Evolutionary conservation across 1,140 invertebrate genomes (phyloP), one percentile per base, ranked within the genome.

Genomic region (Manduca sexta): DNA sequence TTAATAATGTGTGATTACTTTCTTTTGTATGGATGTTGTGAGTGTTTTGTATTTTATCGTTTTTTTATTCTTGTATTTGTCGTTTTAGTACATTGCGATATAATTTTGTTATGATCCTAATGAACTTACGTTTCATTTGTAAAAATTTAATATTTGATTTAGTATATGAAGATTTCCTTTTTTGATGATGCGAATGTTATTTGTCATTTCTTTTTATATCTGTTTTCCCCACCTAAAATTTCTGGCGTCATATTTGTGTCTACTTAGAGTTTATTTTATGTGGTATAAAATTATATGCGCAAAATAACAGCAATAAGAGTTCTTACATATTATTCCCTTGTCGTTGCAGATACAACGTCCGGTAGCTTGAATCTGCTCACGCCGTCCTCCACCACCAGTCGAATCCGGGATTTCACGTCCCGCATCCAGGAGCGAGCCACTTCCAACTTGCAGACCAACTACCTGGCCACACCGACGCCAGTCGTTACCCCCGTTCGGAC

Each of bases 301-400:
- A n/a, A n/a, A n/a, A n/a, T n/a, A n/a, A n/a, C n/a, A n/a, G n/a
- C n/a, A n/a, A n/a, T n/a, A n/a, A n/a, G n/a, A n/a, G n/a, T n/a
- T n/a, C n/a, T n/a, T n/a, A n/a, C n/a, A n/a, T n/a, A n/a, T 41
- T 14, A 7, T 39, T 14, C 2, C 17, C 12, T 12, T 35, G n/a
- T 58, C 6, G 47, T 79, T 84, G 6, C 79, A 87, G 86, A 87
- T 76, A 87, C 86, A 34, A 87, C 86, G 63, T 88, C 85, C 10
- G 87, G 88, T 50, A 89, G 88, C 56, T 63, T 89, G 46, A 88
- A 88, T 63, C 80, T 89, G 64, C 72, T 88, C 34, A 88, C 88
- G n/a, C 88, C 88, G 10, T 86, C 87, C n/a, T 89, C 88, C 1
- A 86, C 88, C 1, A 88, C 87, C 51, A 88, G 88, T 52, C 86